A percentile compares a stretch with the other conserved stretches of the same genome.
Conservation (phyloP, 1,140 invertebrate genomes). For the Daktulosphaira vitifoliae region DNA sequence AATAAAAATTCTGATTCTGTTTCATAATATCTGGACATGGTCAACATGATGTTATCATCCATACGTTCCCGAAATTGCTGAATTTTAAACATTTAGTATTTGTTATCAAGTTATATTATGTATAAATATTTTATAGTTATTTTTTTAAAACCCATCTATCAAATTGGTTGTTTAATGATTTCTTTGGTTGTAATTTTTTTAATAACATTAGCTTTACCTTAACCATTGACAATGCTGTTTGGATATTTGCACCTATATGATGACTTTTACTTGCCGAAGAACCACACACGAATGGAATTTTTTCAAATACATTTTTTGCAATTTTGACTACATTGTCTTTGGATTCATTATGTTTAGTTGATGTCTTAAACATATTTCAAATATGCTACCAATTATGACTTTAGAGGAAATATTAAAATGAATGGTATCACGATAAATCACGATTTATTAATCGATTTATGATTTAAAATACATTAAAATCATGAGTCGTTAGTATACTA, state of each 20-base stretch:
- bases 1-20: not conserved
- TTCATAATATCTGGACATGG: not conserved
- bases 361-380: no score
- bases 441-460: not conserved
- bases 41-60: not conserved
- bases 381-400: no score
- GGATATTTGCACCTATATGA: not conserved
- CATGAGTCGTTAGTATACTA: not conserved
- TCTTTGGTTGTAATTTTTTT: no score
- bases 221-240: conserved; percentile 5
- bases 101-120: no score
- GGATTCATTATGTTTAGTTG: not conserved
- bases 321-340: not conserved
- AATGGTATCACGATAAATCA: not conserved
- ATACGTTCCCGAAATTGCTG: not conserved
- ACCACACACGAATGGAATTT: not conserved
- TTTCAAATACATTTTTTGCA: not conserved
- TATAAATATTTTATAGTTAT: no score
- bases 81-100: not conserved
- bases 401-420: not conserved
- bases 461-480: not conserved
- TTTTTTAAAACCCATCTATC: no score
- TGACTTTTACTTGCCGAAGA: conserved; percentile 3
- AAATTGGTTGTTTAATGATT: no score
- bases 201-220: not conserved